These are phyloP conservation scores for Chloropsis cyanopogon DNA, from an alignment of 2,113 vertebrate genomes.

Conservation along the genomic window DNA sequence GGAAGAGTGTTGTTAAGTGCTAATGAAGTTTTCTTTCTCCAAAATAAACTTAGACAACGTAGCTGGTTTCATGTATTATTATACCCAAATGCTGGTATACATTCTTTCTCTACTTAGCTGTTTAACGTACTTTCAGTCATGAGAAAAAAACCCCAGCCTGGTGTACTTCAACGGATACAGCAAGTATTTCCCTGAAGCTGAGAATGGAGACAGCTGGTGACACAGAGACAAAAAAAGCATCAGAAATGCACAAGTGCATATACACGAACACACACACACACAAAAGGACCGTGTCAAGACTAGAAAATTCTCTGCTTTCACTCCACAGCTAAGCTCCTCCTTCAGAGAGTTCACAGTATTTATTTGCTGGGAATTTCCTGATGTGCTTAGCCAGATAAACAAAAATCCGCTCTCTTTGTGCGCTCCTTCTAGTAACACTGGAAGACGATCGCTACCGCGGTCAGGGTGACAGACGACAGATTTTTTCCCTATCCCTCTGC, in stretches of 20 bases:
- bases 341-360: constrained; percentile 26
- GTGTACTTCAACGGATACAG: not conserved
- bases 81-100: not conserved
- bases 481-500: not conserved
- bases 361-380: constrained; percentile 28
- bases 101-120: not conserved
- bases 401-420: not conserved
- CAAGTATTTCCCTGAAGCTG: constrained; percentile 33
- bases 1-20: not conserved
- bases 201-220: not conserved
- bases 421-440: not conserved
- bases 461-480: not conserved
- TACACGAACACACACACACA: not conserved
- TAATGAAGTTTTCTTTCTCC: not conserved
- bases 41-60: not conserved
- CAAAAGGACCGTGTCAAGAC: constrained; percentile 14
- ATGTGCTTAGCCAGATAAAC: not conserved
- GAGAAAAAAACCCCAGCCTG: not conserved
- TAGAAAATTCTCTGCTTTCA: constrained; percentile 60
- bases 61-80: not conserved
- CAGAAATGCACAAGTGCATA: not conserved
- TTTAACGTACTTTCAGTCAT: not conserved
- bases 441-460: not conserved
- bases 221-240: not conserved
- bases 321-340: constrained; percentile 25